These are phyloP conservation scores for Pedionomus torquatus DNA, from an alignment of 2,113 vertebrate genomes.

Conservation along the genomic window DNA sequence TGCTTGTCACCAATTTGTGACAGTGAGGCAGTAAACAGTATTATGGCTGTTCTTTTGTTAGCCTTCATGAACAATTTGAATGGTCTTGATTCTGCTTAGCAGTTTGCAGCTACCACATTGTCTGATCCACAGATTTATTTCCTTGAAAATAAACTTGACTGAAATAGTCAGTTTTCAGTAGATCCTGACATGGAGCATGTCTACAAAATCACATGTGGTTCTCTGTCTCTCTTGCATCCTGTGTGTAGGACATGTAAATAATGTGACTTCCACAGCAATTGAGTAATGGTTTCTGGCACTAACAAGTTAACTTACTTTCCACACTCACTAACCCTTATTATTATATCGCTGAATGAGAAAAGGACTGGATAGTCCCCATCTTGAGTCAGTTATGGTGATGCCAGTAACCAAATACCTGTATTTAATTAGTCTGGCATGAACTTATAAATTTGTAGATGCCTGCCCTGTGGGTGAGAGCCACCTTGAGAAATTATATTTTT, in stretches of 20 bases:
- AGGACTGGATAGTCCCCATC: conserved; percentile 32
- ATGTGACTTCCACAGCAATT: conserved; percentile 1
- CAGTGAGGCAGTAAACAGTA: neutral
- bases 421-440: neutral
- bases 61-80: neutral
- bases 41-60: neutral
- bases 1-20: neutral
- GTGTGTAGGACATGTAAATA: neutral
- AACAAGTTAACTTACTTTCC: neutral
- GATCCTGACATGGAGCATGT: neutral
- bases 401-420: neutral
- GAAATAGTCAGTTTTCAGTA: neutral
- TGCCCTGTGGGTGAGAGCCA: neutral
- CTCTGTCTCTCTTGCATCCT: neutral
- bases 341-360: neutral
- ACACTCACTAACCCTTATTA: conserved; percentile 14
- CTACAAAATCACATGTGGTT: neutral
- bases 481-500: neutral
- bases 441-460: neutral
- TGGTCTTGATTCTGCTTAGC: neutral
- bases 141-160: neutral
- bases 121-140: neutral
- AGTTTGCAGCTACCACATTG: neutral
- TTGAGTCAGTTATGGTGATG: neutral
- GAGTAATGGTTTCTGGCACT: conserved; percentile 45